Evolutionary conservation across 2,797 vertebrate genomes (phyloP).

Genomic region (Phataginus tricuspis): DNA sequence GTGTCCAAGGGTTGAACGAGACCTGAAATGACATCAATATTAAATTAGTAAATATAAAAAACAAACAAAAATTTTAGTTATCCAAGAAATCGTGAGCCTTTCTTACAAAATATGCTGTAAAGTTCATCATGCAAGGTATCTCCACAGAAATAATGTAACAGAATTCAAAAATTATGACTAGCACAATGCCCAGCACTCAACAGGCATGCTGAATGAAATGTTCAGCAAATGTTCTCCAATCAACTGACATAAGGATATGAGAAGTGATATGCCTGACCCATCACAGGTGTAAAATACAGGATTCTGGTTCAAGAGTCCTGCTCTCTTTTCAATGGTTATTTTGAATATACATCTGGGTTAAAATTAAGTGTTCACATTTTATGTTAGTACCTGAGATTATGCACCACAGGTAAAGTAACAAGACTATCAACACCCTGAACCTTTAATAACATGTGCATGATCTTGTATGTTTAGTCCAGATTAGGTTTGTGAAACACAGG

Average conservation of each 20-base stretch:
- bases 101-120: background rate
- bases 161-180: conserved; percentile 22
- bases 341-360: background rate
- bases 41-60: conserved; percentile 39
- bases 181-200: background rate
- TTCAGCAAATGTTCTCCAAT: background rate
- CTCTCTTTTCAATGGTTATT: background rate
- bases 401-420: no score
- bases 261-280: background rate
- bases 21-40: conserved; percentile 85
- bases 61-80: background rate
- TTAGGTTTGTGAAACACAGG: no score
- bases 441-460: no score
- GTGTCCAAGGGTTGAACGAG: conserved; percentile 93
- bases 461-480: no score
- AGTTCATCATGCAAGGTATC: conserved; percentile 22
- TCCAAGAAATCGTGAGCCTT: background rate
- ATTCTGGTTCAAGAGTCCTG: conserved; percentile 15
- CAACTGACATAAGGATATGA: background rate
- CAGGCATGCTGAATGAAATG: conserved; percentile 38
- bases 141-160: background rate
- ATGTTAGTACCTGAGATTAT: conserved; percentile 16
- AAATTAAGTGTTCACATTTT: background rate
- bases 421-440: no score
- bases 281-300: background rate